These are phyloP conservation scores for Eristalinus sepulchralis DNA, from an alignment of 2,888 invertebrate species.

Conservation along the genomic window DNA sequence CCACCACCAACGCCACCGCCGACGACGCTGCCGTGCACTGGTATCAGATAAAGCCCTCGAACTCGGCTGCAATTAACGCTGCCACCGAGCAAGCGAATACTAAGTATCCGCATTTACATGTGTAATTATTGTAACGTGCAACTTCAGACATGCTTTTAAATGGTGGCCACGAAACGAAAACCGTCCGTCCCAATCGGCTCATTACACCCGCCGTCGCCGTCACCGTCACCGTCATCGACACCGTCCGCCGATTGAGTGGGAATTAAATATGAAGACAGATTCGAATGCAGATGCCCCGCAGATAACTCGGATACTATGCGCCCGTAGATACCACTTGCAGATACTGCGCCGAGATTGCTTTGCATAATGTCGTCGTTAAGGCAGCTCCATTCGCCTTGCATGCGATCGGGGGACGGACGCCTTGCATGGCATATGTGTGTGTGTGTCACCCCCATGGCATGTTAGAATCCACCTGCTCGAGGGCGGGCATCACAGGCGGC, in stretches of 20 bases:
- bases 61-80: conserved; percentile 20
- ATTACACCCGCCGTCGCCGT: conserved; percentile 41
- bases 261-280: conserved; percentile 21
- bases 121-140: conserved; percentile 66
- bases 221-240: conserved; percentile 23
- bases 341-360: conserved; percentile 22
- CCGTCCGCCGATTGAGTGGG: conserved; percentile 18
- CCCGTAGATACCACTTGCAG: conserved; percentile 2
- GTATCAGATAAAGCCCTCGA: conserved; percentile 47
- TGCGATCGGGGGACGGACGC: conserved; percentile 2
- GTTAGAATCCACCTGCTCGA: conserved; percentile 47
- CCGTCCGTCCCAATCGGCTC: conserved; percentile 52
- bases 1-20: neutral
- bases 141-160: conserved; percentile 59
- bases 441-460: conserved; percentile 43
- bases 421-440: neutral
- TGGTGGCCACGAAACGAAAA: conserved; percentile 42
- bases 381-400: conserved; percentile 17
- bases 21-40: neutral
- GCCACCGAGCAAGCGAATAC: conserved; percentile 33
- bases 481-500: neutral
- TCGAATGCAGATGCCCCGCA: conserved; percentile 56
- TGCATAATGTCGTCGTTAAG: conserved; percentile 63
- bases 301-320: conserved; percentile 1
- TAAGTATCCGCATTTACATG: conserved; percentile 68